Base-by-base conservation (phyloP, 2,888 invertebrate genomes). In the Drosophila emarginata region DNA sequence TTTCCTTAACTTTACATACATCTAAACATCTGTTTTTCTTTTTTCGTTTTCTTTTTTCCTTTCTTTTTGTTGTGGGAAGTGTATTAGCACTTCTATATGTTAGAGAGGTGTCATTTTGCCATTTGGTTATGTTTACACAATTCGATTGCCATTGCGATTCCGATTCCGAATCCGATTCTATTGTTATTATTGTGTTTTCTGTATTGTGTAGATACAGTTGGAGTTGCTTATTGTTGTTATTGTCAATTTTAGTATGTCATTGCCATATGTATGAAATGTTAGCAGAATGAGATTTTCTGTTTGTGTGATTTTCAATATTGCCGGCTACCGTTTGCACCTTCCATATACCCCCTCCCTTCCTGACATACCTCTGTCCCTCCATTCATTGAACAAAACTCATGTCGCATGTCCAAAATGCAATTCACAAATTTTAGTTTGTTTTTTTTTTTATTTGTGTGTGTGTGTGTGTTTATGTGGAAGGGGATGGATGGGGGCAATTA, bases 221-320 rank as follows among this genome's bases (percentile, higher is more conserved):
- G 21, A 15, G 69, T 28, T 62, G 21, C 74, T 58, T 79, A 70
- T 72, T 81, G 68, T 80, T 77, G 80, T 72, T 70, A 76, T 56
- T 64, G 62, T 68, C 56, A 32, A 36, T 54, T 81, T 84, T 79
- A 81, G 81, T 81, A 72, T 87, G 83, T 84, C 83, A 87, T 84
- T 87, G 83, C 82, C 83, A 79, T 79, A 60, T 58, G 64, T 79
- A 60, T 61, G 64, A 74, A 63, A 69, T 70, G 51, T 58, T 53
- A 60, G 50, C 64, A 15, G 45, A 59, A 45, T 59, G 45, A 40
- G 58, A 58, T 28, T 64, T 45, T 57, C 15, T 18, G 15, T 64
- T 66, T 72, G 77, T 77, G 78, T 80, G 81, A 80, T 81, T 74
- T 80, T 80, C 81, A 80, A 80, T 80, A 80, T 78, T 60, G 75